Conservation (phyloP, 2,113 vertebrate genomes). For the Girardinichthys multiradiatus region DNA sequence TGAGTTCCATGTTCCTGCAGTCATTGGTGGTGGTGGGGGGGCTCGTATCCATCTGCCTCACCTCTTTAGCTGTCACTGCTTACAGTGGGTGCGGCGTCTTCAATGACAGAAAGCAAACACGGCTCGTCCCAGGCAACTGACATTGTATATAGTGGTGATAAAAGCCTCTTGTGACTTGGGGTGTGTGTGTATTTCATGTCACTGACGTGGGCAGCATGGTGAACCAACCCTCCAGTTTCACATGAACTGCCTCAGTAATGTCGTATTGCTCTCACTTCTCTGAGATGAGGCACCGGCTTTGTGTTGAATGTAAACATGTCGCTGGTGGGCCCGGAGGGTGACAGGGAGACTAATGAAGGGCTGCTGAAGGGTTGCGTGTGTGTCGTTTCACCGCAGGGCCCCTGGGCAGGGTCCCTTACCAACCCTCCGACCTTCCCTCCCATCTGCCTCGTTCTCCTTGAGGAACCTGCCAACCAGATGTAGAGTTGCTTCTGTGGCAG, state of each 20-base stretch:
- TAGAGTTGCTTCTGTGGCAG: constrained; percentile 60
- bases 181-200: constrained; percentile 8
- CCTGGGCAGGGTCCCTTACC: constrained; percentile 42
- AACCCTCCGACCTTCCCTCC: constrained; percentile 17
- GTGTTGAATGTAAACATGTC: constrained; percentile 60
- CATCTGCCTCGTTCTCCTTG: constrained; percentile 40
- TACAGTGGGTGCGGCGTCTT: constrained; percentile 50
- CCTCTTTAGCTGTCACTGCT: constrained; percentile 51
- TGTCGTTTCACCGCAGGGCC: constrained; percentile 44
- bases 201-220: constrained; percentile 29
- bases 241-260: neutral
- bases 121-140: constrained; percentile 46
- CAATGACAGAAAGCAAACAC: constrained; percentile 60
- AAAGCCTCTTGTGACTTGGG: constrained; percentile 30
- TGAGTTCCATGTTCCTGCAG: constrained; percentile 35
- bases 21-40: constrained; percentile 49
- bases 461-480: constrained; percentile 70
- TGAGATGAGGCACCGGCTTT: constrained; percentile 30
- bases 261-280: constrained; percentile 21
- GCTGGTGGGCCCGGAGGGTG: constrained; percentile 37
- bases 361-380: constrained; percentile 48
- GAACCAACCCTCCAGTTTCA: constrained; percentile 33
- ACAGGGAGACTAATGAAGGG: constrained; percentile 56
- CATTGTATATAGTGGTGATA: constrained; percentile 46
- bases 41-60: constrained; percentile 39